Evolutionary conservation across 2,113 vertebrate species (phyloP).

Genomic region (Thalassarche chlororhynchos): DNA sequence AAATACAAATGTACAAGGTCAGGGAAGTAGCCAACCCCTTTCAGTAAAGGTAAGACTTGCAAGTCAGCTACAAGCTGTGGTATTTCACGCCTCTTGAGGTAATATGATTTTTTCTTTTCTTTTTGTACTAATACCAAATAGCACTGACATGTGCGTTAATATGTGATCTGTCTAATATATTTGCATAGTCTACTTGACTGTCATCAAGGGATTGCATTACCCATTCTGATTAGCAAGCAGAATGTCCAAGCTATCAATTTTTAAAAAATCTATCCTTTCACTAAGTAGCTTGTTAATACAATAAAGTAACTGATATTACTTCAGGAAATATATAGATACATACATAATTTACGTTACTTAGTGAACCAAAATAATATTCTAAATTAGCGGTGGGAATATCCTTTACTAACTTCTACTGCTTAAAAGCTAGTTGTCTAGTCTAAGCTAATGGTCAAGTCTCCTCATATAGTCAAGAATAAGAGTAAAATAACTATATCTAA

Average conservation of each 20-base stretch:
- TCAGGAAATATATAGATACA: not conserved
- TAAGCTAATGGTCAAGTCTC: not conserved
- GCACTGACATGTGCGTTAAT: no score
- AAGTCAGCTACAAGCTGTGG: not conserved
- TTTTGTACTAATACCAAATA: not conserved
- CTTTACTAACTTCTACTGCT: not conserved
- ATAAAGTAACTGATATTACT: not conserved
- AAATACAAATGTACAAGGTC: not conserved
- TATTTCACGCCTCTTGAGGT: not conserved
- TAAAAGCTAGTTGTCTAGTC: not conserved
- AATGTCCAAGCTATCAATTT: not conserved
- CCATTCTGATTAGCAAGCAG: not conserved
- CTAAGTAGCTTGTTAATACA: not conserved
- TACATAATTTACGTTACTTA: not conserved
- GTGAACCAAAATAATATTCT: not conserved
- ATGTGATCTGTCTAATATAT: not conserved
- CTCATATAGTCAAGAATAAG: not conserved
- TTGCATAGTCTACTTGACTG: not conserved
- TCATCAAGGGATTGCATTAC: not conserved
- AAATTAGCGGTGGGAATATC: not conserved
- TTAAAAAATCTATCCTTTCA: not conserved
- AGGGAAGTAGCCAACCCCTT: not conserved
- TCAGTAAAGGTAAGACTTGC: not conserved
- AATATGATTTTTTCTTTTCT: not conserved
- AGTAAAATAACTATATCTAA: not conserved